These are phyloP conservation scores for Brachionus rotundiformis DNA, from an alignment of 1,140 invertebrate genomes.

Conservation along the genomic window DNA sequence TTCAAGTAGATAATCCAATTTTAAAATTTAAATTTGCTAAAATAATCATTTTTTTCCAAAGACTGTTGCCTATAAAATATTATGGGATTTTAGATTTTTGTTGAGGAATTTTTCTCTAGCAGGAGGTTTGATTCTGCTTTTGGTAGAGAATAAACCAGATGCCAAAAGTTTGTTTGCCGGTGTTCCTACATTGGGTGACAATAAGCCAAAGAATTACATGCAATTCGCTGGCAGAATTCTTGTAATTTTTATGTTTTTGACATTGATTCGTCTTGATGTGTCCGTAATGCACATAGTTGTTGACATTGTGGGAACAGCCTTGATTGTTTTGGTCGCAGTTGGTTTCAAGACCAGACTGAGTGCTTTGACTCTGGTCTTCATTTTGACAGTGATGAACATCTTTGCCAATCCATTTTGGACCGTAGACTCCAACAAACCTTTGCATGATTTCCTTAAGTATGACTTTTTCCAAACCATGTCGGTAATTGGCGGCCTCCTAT, in stretches of 20 bases:
- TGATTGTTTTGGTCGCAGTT: constrained; percentile 93
- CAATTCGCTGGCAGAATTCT: constrained; percentile 91
- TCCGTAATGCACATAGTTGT: constrained; percentile 72
- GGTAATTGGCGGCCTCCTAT: constrained; percentile 95
- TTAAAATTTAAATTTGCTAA: not conserved
- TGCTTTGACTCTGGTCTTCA: constrained; percentile 85
- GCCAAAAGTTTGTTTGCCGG: constrained; percentile 86
- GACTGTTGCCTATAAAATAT: constrained; percentile 94
- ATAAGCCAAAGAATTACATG: constrained; percentile 95
- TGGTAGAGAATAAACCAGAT: constrained; percentile 89
- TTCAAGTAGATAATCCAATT: constrained; percentile 71
- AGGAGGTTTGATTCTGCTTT: constrained; percentile 86
- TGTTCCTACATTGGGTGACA: constrained; percentile 91
- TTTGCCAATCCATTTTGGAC: constrained; percentile 98
- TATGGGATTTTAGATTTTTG: constrained; percentile 92
- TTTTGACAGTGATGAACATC: constrained; percentile 86
- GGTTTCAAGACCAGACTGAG: constrained; percentile 98
- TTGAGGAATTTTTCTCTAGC: constrained; percentile 91
- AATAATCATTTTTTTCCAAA: constrained; percentile 66
- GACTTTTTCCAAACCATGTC: constrained; percentile 99
- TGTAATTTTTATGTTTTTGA: constrained; percentile 97
- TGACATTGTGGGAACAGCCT: constrained; percentile 85
- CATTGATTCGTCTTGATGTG: constrained; percentile 83
- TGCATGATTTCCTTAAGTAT: constrained; percentile 98
- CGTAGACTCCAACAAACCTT: constrained; percentile 86